phyloP scores from a whole-genome alignment of 2,888 invertebrate species.

The Volucella bombylans region DNA sequence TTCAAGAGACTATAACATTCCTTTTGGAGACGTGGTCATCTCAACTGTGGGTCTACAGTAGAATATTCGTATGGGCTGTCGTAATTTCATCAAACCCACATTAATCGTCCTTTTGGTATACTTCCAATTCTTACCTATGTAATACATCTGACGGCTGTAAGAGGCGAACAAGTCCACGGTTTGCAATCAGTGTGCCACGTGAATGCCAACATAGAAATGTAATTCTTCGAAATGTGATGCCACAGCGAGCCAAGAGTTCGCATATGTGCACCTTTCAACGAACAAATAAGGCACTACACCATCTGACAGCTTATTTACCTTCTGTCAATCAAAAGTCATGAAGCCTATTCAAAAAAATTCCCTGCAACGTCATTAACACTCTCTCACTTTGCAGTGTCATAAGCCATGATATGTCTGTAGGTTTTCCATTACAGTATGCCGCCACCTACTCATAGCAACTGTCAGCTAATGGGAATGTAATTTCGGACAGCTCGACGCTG shows the following conservation, averaged over 20 bases:
- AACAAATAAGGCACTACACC: conserved; percentile 13
- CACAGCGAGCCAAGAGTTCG: too few relatives aligned
- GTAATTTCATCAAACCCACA: too few relatives aligned
- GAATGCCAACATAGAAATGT: too few relatives aligned
- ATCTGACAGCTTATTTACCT: conserved; percentile 41
- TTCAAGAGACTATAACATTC: too few relatives aligned
- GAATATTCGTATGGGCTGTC: too few relatives aligned
- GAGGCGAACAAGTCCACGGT: too few relatives aligned
- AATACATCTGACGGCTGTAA: too few relatives aligned
- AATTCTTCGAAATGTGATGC: background rate
- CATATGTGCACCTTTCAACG: background rate
- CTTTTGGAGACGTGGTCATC: too few relatives aligned
- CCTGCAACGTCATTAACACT: conserved; percentile 55
- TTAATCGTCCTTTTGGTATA: too few relatives aligned
- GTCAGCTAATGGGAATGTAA: conserved; percentile 62
- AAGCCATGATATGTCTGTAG: conserved; percentile 7
- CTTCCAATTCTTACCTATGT: too few relatives aligned
- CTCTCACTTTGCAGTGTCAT: conserved; percentile 54
- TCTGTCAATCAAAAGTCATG: conserved; percentile 41
- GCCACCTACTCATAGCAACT: conserved; percentile 20
- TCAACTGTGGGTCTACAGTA: too few relatives aligned
- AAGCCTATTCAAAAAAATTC: conserved; percentile 14
- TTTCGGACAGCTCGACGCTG: conserved; percentile 43
- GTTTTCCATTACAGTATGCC: conserved; percentile 1
- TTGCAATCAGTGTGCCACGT: too few relatives aligned